phyloP scores from a whole-genome alignment of 1,140 invertebrate species.

The Papilio polytes region DNA sequence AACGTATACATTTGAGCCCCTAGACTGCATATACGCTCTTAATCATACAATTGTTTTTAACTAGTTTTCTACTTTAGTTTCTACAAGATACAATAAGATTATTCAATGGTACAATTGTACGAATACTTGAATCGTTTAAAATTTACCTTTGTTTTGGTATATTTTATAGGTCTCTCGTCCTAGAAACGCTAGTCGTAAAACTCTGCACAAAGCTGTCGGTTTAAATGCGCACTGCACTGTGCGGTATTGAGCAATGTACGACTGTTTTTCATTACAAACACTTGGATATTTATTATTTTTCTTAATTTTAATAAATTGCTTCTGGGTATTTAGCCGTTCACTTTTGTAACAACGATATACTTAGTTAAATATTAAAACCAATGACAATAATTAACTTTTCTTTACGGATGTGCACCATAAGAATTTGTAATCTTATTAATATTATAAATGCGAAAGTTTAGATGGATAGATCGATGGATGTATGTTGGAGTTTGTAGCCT shows the following conservation, averaged over 20 bases:
- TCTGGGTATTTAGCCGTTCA: not conserved
- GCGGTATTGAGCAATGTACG: conserved; percentile 52
- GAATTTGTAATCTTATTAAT: too few relatives aligned
- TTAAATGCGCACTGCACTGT: conserved; percentile 42
- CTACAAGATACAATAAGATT: not conserved
- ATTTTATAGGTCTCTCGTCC: conserved; percentile 66
- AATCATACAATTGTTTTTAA: not conserved
- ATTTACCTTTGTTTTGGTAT: conserved; percentile 61
- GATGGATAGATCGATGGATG: too few relatives aligned
- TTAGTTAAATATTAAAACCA: not conserved
- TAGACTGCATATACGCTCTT: not conserved
- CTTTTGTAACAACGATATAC: not conserved
- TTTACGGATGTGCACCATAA: not conserved
- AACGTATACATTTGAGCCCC: not conserved
- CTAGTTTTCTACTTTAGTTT: not conserved
- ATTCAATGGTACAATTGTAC: conserved; percentile 33
- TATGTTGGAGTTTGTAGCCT: too few relatives aligned
- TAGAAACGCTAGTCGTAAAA: conserved; percentile 71
- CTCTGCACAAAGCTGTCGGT: conserved; percentile 63
- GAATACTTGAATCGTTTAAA: conserved; percentile 45
- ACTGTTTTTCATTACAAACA: conserved; percentile 11
- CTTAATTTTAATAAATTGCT: not conserved
- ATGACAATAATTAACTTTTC: not conserved
- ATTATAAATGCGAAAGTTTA: too few relatives aligned
- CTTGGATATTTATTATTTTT: not conserved